These are phyloP conservation scores for Columba livia DNA, from an alignment of 2,113 vertebrate species.

Conservation along the genomic window DNA sequence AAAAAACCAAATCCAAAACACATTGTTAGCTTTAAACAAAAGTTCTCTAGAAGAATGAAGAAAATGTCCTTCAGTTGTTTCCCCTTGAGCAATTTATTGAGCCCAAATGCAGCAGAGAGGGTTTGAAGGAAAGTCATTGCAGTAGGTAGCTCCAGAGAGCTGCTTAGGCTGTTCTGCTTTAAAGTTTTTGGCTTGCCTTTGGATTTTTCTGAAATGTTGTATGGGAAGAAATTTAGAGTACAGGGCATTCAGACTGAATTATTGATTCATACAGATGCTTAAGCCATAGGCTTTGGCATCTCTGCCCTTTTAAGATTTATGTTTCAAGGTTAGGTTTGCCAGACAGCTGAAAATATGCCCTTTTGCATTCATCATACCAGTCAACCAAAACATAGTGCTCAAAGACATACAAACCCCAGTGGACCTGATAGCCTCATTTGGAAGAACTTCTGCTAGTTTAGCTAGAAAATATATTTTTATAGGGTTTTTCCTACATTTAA, in stretches of 20 bases:
- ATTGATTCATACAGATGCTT: neutral
- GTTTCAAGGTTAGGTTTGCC: neutral
- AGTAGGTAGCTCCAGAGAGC: neutral
- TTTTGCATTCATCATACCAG: neutral
- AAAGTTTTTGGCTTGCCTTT: neutral
- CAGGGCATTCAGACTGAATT: neutral
- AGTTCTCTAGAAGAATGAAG: neutral
- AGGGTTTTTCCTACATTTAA: neutral
- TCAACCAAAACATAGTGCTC: neutral
- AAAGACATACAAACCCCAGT: neutral
- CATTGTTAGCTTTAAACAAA: neutral
- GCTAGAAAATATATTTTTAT: neutral
- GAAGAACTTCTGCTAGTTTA: neutral
- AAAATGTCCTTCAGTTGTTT: neutral
- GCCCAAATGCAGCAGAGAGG: neutral
- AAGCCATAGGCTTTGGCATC: neutral
- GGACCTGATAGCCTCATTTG: neutral
- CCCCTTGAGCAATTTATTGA: neutral
- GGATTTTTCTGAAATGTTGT: neutral
- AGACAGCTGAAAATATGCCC: neutral
- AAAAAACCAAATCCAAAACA: too few relatives aligned
- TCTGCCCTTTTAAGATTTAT: neutral
- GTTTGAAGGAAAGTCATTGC: neutral
- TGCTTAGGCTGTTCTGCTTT: neutral
- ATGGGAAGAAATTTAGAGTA: neutral